Evolutionary conservation across 1,140 invertebrate genomes (phyloP).

Genomic region (Varroa destructor): DNA sequence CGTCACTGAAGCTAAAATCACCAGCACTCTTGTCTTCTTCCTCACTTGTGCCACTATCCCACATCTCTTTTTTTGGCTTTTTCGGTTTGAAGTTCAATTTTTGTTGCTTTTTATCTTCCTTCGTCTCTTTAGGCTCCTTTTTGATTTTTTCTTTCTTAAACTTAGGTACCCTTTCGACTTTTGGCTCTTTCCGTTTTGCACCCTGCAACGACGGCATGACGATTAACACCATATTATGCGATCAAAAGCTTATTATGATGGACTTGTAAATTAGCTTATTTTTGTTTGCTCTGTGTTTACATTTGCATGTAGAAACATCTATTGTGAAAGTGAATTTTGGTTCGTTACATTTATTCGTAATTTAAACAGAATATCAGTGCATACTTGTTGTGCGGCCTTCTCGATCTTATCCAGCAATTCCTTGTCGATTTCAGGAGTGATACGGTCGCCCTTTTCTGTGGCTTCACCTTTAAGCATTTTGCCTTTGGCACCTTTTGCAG

Average conservation of each 20-base stretch:
- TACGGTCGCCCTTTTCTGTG: background rate
- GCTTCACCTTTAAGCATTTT: constrained; percentile 33
- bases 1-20: constrained; percentile 34
- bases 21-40: constrained; percentile 30
- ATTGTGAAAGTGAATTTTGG: too few relatives aligned
- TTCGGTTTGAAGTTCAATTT: constrained; percentile 14
- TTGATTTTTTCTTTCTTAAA: constrained; percentile 28
- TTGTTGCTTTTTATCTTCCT: background rate
- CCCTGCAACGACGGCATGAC: constrained; percentile 28
- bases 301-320: too few relatives aligned
- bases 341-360: too few relatives aligned
- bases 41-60: constrained; percentile 25
- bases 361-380: constrained; percentile 8
- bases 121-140: constrained; percentile 28
- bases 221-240: too few relatives aligned
- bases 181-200: constrained; percentile 5
- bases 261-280: too few relatives aligned
- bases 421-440: constrained; percentile 55
- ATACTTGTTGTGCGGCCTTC: constrained; percentile 43
- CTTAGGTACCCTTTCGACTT: constrained; percentile 29
- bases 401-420: constrained; percentile 65
- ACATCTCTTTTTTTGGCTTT: constrained; percentile 20
- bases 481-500: background rate
- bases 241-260: too few relatives aligned
- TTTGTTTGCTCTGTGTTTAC: too few relatives aligned